Evolutionary conservation across 1,140 invertebrate genomes (phyloP), one percentile per base, ranked within the genome.

Genomic region (Hylyphantes graminicola): DNA sequence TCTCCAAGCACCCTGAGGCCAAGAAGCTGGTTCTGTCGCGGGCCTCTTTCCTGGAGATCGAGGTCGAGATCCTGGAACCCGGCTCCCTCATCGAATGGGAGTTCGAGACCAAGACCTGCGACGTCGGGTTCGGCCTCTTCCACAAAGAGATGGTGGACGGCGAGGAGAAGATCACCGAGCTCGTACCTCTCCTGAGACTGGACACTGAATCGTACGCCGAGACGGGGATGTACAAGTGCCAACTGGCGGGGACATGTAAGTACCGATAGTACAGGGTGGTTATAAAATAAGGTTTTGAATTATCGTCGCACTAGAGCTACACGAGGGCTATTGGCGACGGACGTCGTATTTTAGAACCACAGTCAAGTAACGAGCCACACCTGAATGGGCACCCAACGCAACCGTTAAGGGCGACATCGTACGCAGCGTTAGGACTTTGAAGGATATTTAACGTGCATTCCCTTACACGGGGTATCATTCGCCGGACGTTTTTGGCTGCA

Each of bases 211-310:
- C 63, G 19, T 82, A 61, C 53, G 15, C 79, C 7, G 79, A 82
- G 19, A 74, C 59, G 13, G 79, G 79, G 1, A 48, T 74, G 9
- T 82, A 64, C 50, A 73, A 54, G 35, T 82, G 79, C 19, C 68
- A 82, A 54, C 73, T 65, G n/a, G 15, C 79, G 0, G 79, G 79
- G 12, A 82, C 57, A 64, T 74, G 79, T 82, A 82, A 74, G 79
- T 65, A 55, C n/a, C n/a, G n/a, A n/a, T n/a, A n/a, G n/a, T n/a
- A n/a, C n/a, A n/a, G n/a, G n/a, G n/a, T n/a, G n/a, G n/a, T n/a
- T n/a, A n/a, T n/a, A n/a, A n/a, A n/a, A n/a, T n/a, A n/a, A n/a
- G n/a, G n/a, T n/a, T n/a, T n/a, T n/a, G n/a, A n/a, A n/a, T n/a
- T n/a, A n/a, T n/a, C n/a, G n/a, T n/a, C n/a, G n/a, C n/a, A n/a